phyloP scores from a whole-genome alignment of 2,113 vertebrate species.

The Sinocyclocheilus maitianheensis region DNA sequence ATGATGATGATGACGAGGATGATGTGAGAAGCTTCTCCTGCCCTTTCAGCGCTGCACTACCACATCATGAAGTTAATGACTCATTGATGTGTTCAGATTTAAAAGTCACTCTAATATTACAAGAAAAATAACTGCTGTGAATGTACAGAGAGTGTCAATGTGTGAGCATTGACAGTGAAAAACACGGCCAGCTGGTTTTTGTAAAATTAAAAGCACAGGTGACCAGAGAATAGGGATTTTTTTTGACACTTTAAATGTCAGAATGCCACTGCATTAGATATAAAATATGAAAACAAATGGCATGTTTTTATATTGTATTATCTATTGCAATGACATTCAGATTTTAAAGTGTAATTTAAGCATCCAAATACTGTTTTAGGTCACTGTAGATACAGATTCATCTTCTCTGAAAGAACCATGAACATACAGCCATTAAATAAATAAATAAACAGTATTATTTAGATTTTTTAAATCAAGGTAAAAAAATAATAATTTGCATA shows the following conservation, averaged over 20 bases:
- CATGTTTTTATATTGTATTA: conserved; percentile 2
- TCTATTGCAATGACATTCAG: conserved; percentile 4
- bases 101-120: conserved; percentile 50
- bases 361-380: not conserved
- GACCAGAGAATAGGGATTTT: not conserved
- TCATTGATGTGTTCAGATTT: conserved; percentile 53
- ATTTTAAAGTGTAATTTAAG: not conserved
- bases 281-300: not conserved
- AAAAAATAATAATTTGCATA: too few species aligned
- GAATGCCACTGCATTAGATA: not conserved
- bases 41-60: conserved; percentile 45
- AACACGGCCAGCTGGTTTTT: not conserved
- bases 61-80: conserved; percentile 58
- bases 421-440: not conserved
- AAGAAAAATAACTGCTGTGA: conserved; percentile 30
- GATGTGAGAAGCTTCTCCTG: conserved; percentile 44
- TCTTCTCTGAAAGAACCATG: not conserved
- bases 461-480: too few species aligned
- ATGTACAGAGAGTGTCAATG: not conserved
- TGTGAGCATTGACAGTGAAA: not conserved
- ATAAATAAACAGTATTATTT: too few species aligned
- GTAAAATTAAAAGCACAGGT: not conserved
- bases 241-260: not conserved
- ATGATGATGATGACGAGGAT: not conserved
- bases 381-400: not conserved